A percentile compares a stretch with the other conserved stretches of the same genome.
Evolutionary conservation across 2,888 invertebrate genomes (phyloP).

Genomic region (Rhabditophanes sp.): DNA sequence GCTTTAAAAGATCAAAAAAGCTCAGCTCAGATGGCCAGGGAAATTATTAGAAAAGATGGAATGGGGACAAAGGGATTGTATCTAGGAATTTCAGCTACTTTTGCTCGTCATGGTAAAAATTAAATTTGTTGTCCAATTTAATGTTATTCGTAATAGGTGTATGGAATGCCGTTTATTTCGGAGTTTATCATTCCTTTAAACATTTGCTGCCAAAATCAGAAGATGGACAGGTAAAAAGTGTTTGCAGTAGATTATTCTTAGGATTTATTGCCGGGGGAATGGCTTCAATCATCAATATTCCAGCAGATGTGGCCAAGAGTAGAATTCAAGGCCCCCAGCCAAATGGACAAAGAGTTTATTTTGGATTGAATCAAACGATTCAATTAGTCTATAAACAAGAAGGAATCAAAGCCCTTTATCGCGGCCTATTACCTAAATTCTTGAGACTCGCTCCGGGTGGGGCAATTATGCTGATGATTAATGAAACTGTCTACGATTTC

Average conservation of each 20-base stretch:
- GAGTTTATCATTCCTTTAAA: constrained; percentile 72
- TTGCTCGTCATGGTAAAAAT: constrained; percentile 60
- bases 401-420: constrained; percentile 74
- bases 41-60: constrained; percentile 62
- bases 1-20: constrained; percentile 48
- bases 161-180: constrained; percentile 80
- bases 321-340: constrained; percentile 83
- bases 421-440: constrained; percentile 64
- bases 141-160: constrained; percentile 63
- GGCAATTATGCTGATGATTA: constrained; percentile 81
- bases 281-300: constrained; percentile 74
- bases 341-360: constrained; percentile 57
- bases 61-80: constrained; percentile 53
- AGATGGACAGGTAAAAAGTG: constrained; percentile 20
- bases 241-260: constrained; percentile 52
- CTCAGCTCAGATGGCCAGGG: constrained; percentile 63
- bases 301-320: constrained; percentile 87
- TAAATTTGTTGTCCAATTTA: too few species aligned
- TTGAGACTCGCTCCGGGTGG: constrained; percentile 73
- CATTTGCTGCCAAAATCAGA: constrained; percentile 48
- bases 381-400: constrained; percentile 64
- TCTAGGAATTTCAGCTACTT: constrained; percentile 66
- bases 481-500: constrained; percentile 66
- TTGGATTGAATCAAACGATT: constrained; percentile 60
- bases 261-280: constrained; percentile 73